Base-by-base conservation (phyloP, 2,888 invertebrate species). In the Vandiemenella viatica region DNA sequence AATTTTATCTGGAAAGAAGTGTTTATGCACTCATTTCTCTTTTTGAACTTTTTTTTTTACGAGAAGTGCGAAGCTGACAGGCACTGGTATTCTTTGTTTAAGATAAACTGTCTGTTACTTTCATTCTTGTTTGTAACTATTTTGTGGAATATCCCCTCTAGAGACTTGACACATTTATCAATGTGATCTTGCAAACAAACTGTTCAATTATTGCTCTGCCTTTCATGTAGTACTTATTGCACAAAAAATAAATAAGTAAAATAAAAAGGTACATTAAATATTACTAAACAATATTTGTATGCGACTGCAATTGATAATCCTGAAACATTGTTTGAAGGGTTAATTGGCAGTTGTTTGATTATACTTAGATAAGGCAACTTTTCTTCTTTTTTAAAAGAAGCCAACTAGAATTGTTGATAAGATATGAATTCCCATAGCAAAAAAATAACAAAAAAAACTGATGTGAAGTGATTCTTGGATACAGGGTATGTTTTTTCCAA, bases 401-500 rank as follows among this genome's bases (percentile, higher is more conserved):
- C 22, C 21, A 45, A 17, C 5, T 38, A 21, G 23, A 22, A 44
- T 19, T 37, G 23, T 32, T n/a, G n/a, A 32, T n/a, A 50, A 48
- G 43, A 49, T 45, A 49, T n/a, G 47, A 46, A 46, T 45, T 46
- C 50, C 48, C 55, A 48, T 49, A 51, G 41, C 42, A 51, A 48
- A 50, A 50, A 37, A 48, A 50, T 45, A n/a, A n/a, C n/a, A 49
- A 48, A 32, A 49, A 51, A 54, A 54, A 54, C 55, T 53, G 55
- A 50, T 50, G 52, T 51, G 56, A 56, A 54, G 80, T 80, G 80
- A 80, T 79, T 79, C 76, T 83, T 84, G 85, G 85, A 84, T 84
- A 86, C 86, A 86, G 86, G 86, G 86, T 86, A 86, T 82, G 83
- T 83, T 83, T 73, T 85, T 83, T 83, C 83, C 83, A 83, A 83